Evolutionary conservation across 2,797 vertebrate species (phyloP).

Genomic region (Hemibagrus guttatus): DNA sequence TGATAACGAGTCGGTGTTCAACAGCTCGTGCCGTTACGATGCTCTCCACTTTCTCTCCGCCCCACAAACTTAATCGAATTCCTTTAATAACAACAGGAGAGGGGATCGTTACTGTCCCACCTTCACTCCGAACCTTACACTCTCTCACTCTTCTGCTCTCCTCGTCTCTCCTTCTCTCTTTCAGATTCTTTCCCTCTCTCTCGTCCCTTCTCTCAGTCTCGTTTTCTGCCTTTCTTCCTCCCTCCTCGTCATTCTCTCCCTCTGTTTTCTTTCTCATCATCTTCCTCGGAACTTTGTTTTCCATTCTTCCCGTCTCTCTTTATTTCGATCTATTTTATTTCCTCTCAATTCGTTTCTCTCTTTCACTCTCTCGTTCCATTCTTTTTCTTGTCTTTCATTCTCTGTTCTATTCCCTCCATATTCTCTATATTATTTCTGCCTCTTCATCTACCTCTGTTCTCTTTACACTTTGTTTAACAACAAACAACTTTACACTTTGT

Average conservation of each 20-base stretch:
- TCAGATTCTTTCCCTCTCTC: neutral
- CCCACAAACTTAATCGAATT: constrained; percentile 69
- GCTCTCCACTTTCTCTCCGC: constrained; percentile 48
- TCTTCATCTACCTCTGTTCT: neutral
- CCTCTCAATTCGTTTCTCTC: neutral
- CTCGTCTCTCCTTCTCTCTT: neutral
- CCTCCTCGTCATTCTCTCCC: neutral
- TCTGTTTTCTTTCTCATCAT: neutral
- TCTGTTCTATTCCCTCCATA: neutral
- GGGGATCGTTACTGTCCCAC: constrained; percentile 33
- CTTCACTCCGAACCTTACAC: neutral
- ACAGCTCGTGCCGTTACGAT: constrained; percentile 22
- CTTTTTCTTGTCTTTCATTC: neutral
- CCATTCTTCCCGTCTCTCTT: neutral
- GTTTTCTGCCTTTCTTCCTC: neutral
- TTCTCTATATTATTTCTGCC: neutral
- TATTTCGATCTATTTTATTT: neutral
- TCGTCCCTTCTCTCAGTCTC: neutral
- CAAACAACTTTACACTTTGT: neutral
- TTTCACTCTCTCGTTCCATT: neutral
- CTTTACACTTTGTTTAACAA: neutral
- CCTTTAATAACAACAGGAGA: constrained; percentile 63
- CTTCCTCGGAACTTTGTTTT: neutral
- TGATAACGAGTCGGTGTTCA: constrained; percentile 7
- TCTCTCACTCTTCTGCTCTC: constrained; percentile 57